Evolutionary conservation across 2,113 vertebrate species (phyloP).

Genomic region (Onychorhynchus coronatus): DNA sequence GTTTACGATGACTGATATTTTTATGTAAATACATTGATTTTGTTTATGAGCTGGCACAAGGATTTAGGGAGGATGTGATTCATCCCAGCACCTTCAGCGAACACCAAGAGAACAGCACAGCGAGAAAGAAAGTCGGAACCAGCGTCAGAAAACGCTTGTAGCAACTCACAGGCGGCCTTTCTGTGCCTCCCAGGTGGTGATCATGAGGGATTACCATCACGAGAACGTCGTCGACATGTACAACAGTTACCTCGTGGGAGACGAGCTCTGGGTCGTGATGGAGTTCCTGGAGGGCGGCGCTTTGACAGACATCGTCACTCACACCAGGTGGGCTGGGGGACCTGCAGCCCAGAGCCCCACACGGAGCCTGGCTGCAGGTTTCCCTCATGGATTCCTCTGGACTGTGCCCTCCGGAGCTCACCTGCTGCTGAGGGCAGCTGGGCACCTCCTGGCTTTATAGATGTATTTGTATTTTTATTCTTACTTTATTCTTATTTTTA

Average conservation of each 20-base stretch:
- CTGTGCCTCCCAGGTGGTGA: constrained; percentile 86
- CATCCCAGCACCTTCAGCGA: background rate
- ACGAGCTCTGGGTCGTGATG: constrained; percentile 99
- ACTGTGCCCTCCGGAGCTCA: rapidly evolving
- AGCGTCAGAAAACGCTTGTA: background rate
- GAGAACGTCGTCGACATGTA: constrained; percentile 99
- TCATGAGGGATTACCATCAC: constrained; percentile 98
- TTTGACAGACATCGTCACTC: constrained; percentile 96
- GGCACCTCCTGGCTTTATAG: background rate
- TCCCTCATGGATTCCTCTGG: rapidly evolving
- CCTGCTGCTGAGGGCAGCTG: background rate
- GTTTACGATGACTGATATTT: background rate
- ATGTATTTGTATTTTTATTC: background rate
- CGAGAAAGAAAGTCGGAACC: background rate
- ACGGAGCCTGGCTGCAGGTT: background rate
- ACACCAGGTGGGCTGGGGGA: constrained; percentile 84
- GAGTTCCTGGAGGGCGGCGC: constrained; percentile 98
- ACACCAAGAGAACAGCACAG: background rate
- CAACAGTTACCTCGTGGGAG: constrained; percentile 95
- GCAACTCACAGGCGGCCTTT: background rate
- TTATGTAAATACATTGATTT: background rate
- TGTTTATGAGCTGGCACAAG: background rate
- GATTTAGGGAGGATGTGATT: background rate
- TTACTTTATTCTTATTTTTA: background rate
- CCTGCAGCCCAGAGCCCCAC: background rate